A percentile compares a stretch with the other conserved stretches of the same genome.
Conservation (phyloP, 2,797 vertebrate species). For the Glossophaga mutica region DNA sequence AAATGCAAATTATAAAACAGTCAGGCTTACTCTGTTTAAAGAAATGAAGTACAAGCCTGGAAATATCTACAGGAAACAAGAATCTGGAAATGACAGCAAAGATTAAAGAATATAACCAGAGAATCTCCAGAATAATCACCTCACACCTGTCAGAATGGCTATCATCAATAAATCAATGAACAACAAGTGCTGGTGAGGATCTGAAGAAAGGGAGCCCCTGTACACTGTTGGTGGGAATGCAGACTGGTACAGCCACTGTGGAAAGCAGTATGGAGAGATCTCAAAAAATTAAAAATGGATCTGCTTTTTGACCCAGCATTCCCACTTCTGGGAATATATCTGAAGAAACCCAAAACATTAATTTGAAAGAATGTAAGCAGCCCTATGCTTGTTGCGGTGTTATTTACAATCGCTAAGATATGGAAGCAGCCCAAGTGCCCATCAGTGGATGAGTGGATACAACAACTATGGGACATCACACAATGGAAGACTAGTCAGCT, state of each 20-base stretch:
- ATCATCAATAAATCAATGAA: not conserved
- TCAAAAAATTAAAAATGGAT: not conserved
- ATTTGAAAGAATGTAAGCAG: not conserved
- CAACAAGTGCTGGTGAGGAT: not conserved
- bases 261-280: not conserved
- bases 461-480: not conserved
- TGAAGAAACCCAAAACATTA: not conserved
- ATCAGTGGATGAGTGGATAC: not conserved
- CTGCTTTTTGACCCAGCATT: not conserved
- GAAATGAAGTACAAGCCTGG: not conserved
- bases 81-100: constrained; percentile 20
- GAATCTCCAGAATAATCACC: not conserved
- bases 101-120: constrained; percentile 12
- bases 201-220: not conserved
- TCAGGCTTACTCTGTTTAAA: not conserved
- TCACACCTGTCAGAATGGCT: not conserved
- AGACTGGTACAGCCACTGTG: not conserved
- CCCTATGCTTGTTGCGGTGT: not conserved
- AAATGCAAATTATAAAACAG: constrained; percentile 30
- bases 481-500: not conserved
- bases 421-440: not conserved
- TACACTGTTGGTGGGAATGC: not conserved
- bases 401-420: not conserved
- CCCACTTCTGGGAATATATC: not conserved
- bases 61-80: not conserved